Base-by-base conservation (phyloP, 2,888 invertebrate species). In the Nemotelus pantherinus region DNA sequence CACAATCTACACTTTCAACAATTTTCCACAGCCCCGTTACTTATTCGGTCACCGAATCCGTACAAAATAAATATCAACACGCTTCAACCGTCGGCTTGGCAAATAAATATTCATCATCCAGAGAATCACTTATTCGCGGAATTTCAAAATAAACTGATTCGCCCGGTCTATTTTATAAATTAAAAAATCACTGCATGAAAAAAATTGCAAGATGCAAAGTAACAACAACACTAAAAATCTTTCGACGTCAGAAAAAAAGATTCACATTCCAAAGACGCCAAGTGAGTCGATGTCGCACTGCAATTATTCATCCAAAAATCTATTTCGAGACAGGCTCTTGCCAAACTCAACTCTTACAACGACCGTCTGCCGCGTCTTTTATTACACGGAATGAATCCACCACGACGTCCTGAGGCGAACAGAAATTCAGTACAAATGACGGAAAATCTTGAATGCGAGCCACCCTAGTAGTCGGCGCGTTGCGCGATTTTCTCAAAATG, bases 221-320 rank as follows among this genome's bases (percentile, higher is more conserved):
- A 70, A 55, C 53, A 55, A 55, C 70, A 55, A 4, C 60, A 25
- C 25, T 43, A 60, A 65, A 44, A 47, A 74, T 60, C 60, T 63
- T 74, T 68, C 41, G 43, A 48, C 6, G 55, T 9, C 48, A 25
- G 47, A 55, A 55, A 5, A 53, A 70, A 55, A 70, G 25, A 39
- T 44, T 43, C 57, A 74, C 74, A 74, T 74, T 74, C 74, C 74
- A 60, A 41, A 74, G 74, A 74, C 60, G 63, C 74, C 60, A 48
- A 60, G 74, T 74, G 74, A 74, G 45, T 74, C 48, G 60, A 60
- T 74, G 74, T 60, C 74, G 74, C 74, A 44, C 47, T 50, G 63
- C 74, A 74, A 74, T 74, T 74, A 74, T 74, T 74, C 74, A 74
- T 74, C 74, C 41, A 60, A 74, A 63, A 74, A 63, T 74, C 74